Evolutionary conservation across 2,888 invertebrate genomes (phyloP), one percentile per base, ranked within the genome.

Genomic region (Drosophila gaucha): DNA sequence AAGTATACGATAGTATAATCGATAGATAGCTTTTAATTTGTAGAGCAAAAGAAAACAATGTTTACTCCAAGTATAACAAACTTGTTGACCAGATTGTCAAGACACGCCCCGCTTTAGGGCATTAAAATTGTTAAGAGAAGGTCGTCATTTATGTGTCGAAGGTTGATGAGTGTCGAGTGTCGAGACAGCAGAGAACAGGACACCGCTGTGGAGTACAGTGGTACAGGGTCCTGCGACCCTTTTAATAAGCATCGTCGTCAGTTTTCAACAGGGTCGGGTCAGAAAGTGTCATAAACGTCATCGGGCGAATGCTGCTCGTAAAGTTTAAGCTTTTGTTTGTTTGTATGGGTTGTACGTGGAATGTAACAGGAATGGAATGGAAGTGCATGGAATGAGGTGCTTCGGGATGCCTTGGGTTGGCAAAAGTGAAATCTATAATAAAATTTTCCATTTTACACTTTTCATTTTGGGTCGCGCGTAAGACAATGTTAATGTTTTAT

Each of bases 351-450:
- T 4, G 49, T 26, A 6, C 26, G 47, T 9, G 44, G 43, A 59
- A 10, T 10, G 31, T 8, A 16, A 6, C 2, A 1, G 12, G 12
- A 1, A 16, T 0, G 2, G n/a, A 2, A 1, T 14, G n/a, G 18
- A 0, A 0, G 38, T 1, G 12, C 22, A 24, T 5, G 14, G 14
- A 24, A 41, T 24, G 39, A n/a, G 8, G 3, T 35, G 33, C 14
- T 33, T n/a, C n/a, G 10, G 14, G 10, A 0, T n/a, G 22, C 2
- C 18, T 30, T 30, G 46, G 46, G 46, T 46, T 20, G n/a, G 31
- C 30, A 46, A 59, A 69, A 79, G 82, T 80, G 82, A 79, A 85
- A 80, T 79, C 82, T 80, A 80, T 80, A 84, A 80, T 74, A 79
- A 70, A 77, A 80, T 67, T 69, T 77, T 64, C 44, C 54, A 26